Base-by-base conservation (phyloP, 1,140 invertebrate species). In the Ooceraea biroi region DNA sequence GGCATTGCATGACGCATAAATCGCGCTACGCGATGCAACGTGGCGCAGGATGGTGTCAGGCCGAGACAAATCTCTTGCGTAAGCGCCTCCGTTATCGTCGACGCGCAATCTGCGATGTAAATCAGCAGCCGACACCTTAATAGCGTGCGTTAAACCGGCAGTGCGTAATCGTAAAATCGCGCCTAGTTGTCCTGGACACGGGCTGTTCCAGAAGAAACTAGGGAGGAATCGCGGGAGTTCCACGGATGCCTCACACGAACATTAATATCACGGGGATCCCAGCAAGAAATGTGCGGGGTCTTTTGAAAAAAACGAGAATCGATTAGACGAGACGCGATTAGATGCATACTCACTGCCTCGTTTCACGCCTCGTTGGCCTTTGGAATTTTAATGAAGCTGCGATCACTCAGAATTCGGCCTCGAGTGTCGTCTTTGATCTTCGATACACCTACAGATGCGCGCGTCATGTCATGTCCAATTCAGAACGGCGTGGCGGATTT, bases 21-120 rank as follows among this genome's bases (percentile, higher is more conserved):
- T 85, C 55, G 57, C 61, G n/a, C 52, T 2, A 44, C 58, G 73
- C 73, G 73, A 50, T 60, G 25, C 71, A 60, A 74, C 71, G 27
- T 50, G 46, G 17, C 50, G 22, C 46, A 48, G 48, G 61, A 55
- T 48, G 85, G 61, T 71, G 71, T 78, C 74, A 44, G 17, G 44
- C 12, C 72, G 69, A 36, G 77, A 72, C 77, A 63, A 85, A 82
- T 85, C 60, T 58, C 50, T 89, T 88, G 61, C 86, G 72, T 88
- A 88, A 88, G 63, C 57, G 22, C 5, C 25, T 14, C 46, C 46
- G 65, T 25, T 63, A 84, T 84, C 68, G 58, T 11, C n/a, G 58
- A 19, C 46, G 71, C 8, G n/a, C 48, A 14, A 73, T 82, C 78
- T 72, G 30, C 57, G 57, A 82, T 82, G 69, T 48, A 74, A 82